A percentile compares a stretch with the other conserved stretches of the same genome.
These are phyloP conservation scores for Zosterops borbonicus DNA, from an alignment of 2,113 vertebrate genomes.

Conservation along the genomic window DNA sequence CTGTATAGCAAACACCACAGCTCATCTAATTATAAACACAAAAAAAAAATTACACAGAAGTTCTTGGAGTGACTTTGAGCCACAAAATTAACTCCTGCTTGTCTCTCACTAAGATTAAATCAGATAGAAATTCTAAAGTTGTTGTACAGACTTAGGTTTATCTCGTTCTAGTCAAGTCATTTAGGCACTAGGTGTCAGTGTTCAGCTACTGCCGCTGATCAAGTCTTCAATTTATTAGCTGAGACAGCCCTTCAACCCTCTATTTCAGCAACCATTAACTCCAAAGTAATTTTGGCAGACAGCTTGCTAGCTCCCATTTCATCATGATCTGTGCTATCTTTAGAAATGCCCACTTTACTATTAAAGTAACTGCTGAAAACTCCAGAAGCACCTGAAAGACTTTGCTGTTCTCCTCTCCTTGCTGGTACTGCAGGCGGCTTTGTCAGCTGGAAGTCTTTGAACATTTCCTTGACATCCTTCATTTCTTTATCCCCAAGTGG, in stretches of 20 bases:
- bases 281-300: constrained; percentile 25
- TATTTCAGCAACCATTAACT: not conserved
- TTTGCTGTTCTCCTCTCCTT: constrained; percentile 80
- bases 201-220: not conserved
- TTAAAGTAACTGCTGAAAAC: constrained; percentile 80
- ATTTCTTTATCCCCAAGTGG: constrained; percentile 90
- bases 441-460: constrained; percentile 91
- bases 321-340: constrained; percentile 74
- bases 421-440: constrained; percentile 88
- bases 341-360: constrained; percentile 79
- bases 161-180: not conserved
- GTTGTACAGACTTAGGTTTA: not conserved
- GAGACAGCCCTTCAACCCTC: not conserved
- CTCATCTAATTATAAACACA: not conserved
- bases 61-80: not conserved
- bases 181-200: constrained; percentile 16
- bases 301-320: constrained; percentile 80
- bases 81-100: not conserved
- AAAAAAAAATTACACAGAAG: not conserved
- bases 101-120: not conserved
- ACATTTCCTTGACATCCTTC: constrained; percentile 93
- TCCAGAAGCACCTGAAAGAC: constrained; percentile 40
- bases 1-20: not conserved
- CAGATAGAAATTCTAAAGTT: not conserved
- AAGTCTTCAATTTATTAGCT: not conserved